These are phyloP conservation scores for Manis crassicaudata DNA, from an alignment of 2,797 vertebrate genomes.

Conservation along the genomic window DNA sequence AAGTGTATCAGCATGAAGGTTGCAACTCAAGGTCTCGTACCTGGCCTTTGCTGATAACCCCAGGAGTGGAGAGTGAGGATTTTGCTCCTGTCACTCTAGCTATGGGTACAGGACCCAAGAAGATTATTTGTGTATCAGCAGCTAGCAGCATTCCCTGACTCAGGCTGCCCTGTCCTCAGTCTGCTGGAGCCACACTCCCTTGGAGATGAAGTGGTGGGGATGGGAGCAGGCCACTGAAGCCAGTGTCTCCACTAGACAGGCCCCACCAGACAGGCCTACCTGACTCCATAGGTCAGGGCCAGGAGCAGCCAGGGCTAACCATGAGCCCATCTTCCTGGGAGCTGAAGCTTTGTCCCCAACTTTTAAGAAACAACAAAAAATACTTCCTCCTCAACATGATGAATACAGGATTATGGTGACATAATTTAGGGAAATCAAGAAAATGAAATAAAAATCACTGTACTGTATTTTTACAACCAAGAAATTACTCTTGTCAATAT, in stretches of 20 bases:
- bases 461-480: not conserved
- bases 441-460: not conserved
- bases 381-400: not conserved
- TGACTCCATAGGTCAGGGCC: not conserved
- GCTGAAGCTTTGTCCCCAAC: not conserved
- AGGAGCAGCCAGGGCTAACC: not conserved
- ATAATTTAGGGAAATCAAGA: slow-evolving; percentile 9
- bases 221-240: not conserved
- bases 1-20: not conserved
- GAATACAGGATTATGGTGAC: not conserved
- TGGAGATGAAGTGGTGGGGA: not conserved
- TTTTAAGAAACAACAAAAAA: not conserved
- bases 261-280: not conserved
- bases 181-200: not conserved
- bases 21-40: not conserved
- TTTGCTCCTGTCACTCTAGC: not conserved
- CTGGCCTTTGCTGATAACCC: not conserved
- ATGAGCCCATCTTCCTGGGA: not conserved
- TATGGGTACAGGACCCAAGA: not conserved
- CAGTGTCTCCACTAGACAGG: not conserved
- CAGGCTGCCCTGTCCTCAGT: not conserved
- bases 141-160: not conserved
- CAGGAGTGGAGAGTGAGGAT: not conserved
- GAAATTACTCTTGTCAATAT: not conserved
- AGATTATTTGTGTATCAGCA: not conserved